Evolutionary conservation across 2,113 vertebrate species (phyloP).

Genomic region (Delphinus delphis): DNA sequence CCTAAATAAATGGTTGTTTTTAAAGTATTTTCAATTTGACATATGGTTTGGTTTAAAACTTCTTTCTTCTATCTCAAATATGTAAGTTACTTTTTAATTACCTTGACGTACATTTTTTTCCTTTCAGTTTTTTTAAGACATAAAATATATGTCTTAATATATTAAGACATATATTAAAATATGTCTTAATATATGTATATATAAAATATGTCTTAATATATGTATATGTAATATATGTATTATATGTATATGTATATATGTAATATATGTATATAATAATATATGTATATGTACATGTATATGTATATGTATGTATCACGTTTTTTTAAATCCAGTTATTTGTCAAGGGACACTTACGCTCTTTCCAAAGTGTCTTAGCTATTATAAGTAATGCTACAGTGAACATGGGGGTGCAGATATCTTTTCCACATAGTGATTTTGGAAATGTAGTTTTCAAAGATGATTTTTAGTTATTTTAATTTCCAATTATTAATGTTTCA

Average conservation of each 20-base stretch:
- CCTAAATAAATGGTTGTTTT: background rate
- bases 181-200: too few species aligned
- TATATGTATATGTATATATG: too few species aligned
- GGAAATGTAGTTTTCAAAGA: background rate
- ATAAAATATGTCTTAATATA: too few species aligned
- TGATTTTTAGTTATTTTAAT: slow-evolving; percentile 33
- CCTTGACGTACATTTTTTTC: background rate
- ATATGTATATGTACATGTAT: background rate
- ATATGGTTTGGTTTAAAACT: background rate
- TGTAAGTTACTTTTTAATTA: background rate
- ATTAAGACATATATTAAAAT: too few species aligned
- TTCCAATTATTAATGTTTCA: background rate
- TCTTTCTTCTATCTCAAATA: background rate
- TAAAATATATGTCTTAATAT: too few species aligned
- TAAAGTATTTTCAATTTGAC: background rate
- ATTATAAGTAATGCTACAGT: background rate
- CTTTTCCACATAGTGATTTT: background rate
- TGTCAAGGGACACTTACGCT: background rate
- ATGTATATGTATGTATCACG: background rate
- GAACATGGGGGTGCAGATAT: background rate
- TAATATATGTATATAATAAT: too few species aligned
- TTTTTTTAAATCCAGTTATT: background rate
- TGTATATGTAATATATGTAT: too few species aligned
- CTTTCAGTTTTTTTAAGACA: background rate
- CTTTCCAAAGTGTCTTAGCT: background rate